Percentiles rank a stretch among this genome's conserved stretches.
Conservation (phyloP, 53 echinoderm and acorn worm species). For the Luidia sarsii region DNA sequence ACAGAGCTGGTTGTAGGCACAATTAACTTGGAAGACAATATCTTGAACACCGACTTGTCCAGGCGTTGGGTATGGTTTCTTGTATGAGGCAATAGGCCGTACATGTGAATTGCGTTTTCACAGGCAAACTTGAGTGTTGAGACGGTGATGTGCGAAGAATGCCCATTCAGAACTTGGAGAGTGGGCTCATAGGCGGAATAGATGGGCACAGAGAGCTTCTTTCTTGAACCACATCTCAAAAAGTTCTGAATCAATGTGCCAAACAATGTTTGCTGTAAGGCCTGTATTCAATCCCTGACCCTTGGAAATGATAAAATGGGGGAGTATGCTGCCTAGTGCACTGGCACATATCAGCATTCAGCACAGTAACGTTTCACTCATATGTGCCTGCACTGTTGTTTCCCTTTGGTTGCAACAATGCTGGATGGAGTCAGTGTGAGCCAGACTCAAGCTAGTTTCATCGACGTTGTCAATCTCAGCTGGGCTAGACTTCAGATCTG, state of each 20-base stretch:
- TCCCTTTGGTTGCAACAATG: slow-evolving; percentile 31
- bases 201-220: slow-evolving; percentile 56
- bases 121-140: slow-evolving; percentile 31
- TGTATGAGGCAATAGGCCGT: slow-evolving; percentile 64
- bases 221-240: slow-evolving; percentile 66
- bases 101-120: slow-evolving; percentile 53
- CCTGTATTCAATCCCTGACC: slow-evolving; percentile 36
- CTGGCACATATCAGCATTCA: slow-evolving; percentile 36
- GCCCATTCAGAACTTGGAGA: slow-evolving; percentile 43
- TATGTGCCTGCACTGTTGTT: slow-evolving; percentile 33
- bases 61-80: slow-evolving; percentile 70
- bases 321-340: background rate
- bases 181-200: slow-evolving; percentile 39
- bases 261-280: slow-evolving; percentile 56
- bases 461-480: slow-evolving; percentile 26
- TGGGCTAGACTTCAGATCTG: slow-evolving; percentile 16
- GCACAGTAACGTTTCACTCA: slow-evolving; percentile 36
- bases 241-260: slow-evolving; percentile 58
- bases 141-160: slow-evolving; percentile 41
- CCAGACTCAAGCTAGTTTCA: slow-evolving; percentile 42
- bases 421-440: slow-evolving; percentile 44
- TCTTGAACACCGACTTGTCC: slow-evolving; percentile 59
- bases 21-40: too few relatives aligned
- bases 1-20: slow-evolving; percentile 52
- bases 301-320: slow-evolving; percentile 54